phyloP scores from a whole-genome alignment of 2,113 vertebrate genomes.

The Euleptes europaea region DNA sequence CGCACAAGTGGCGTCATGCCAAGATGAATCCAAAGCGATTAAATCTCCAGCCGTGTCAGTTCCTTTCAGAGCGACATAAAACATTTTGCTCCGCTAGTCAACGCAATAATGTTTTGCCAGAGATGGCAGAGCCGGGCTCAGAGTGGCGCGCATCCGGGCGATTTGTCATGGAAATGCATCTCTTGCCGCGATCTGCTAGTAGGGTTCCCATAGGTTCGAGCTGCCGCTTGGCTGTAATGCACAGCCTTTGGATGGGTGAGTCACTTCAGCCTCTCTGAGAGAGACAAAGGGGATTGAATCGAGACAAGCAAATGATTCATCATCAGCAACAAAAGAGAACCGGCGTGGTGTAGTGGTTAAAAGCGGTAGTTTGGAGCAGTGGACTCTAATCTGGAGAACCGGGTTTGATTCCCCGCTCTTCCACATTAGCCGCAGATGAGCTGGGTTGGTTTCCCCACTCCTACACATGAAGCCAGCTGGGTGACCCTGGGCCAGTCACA shows the following conservation, averaged over 20 bases:
- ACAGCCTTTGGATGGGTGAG: not conserved
- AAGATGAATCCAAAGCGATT: conserved; percentile 52
- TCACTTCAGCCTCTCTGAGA: conserved; percentile 41
- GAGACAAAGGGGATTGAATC: conserved; percentile 35
- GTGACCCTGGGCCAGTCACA: no score
- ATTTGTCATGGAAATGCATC: conserved; percentile 16
- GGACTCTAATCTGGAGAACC: no score
- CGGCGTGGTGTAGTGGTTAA: no score
- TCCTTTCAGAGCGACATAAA: conserved; percentile 50
- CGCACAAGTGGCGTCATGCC: conserved; percentile 31
- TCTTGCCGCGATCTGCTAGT: rapidly evolving
- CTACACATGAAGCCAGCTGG: no score
- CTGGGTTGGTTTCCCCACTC: no score
- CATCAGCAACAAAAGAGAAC: no score
- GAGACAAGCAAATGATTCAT: conserved; percentile 47
- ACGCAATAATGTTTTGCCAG: rapidly evolving
- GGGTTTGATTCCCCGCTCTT: no score
- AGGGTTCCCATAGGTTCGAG: not conserved
- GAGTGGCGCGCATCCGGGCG: not conserved
- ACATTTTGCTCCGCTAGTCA: conserved; percentile 35
- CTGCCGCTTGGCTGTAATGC: conserved; percentile 14
- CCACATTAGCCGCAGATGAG: no score
- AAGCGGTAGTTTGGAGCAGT: no score
- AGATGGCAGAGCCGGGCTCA: conserved; percentile 1
- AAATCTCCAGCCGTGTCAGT: conserved; percentile 47